These are phyloP conservation scores for Drosophila ezoana DNA, from an alignment of 2,888 invertebrate genomes.

Conservation along the genomic window DNA sequence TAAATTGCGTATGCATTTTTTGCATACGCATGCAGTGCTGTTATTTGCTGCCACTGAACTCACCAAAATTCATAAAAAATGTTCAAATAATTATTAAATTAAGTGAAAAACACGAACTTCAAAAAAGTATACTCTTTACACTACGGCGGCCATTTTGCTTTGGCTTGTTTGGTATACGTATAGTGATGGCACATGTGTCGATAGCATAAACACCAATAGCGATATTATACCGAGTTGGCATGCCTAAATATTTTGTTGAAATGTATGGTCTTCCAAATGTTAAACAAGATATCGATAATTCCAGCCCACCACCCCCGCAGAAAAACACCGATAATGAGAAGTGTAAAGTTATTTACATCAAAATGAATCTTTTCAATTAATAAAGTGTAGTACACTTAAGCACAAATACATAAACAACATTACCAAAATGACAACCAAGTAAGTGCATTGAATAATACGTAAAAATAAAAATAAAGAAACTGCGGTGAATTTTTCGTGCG, in stretches of 20 bases:
- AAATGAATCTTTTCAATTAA: slow-evolving; percentile 42
- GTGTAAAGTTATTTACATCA: slow-evolving; percentile 55
- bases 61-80: slow-evolving; percentile 75
- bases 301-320: slow-evolving; percentile 41
- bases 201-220: slow-evolving; percentile 7
- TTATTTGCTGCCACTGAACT: slow-evolving; percentile 44
- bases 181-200: slow-evolving; percentile 36
- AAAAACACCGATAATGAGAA: slow-evolving; percentile 46
- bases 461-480: slow-evolving; percentile 2
- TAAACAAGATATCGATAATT: slow-evolving; percentile 32
- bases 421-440: slow-evolving; percentile 60
- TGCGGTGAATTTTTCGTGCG: slow-evolving; percentile 32
- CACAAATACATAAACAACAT: slow-evolving; percentile 12
- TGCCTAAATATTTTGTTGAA: neutral
- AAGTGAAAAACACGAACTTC: slow-evolving; percentile 79
- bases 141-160: slow-evolving; percentile 72
- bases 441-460: slow-evolving; percentile 42
- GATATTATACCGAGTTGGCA: slow-evolving; percentile 29
- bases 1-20: slow-evolving; percentile 7
- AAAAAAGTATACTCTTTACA: slow-evolving; percentile 64
- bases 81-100: slow-evolving; percentile 71
- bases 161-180: slow-evolving; percentile 60
- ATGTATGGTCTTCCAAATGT: slow-evolving; percentile 9
- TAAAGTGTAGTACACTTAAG: slow-evolving; percentile 39
- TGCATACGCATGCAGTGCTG: neutral